Conservation (phyloP, 2,797 vertebrate genomes). For the Amblyraja radiata region DNA sequence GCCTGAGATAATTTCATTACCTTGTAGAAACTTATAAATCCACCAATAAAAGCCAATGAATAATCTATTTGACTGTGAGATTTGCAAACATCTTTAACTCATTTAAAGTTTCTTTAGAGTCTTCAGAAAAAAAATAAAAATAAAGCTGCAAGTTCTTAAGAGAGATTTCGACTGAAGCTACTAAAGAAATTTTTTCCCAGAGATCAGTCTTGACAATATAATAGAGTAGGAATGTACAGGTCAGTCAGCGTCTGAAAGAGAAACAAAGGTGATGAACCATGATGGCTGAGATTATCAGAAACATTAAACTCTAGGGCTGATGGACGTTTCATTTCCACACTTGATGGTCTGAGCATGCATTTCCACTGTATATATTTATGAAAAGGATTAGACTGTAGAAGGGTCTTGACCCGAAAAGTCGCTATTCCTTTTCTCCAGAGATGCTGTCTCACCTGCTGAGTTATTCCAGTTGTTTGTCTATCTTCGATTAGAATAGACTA, state of each 20-base stretch:
- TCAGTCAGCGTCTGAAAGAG: neutral
- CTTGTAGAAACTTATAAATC: neutral
- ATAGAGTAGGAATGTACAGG: neutral
- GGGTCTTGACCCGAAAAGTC: no score
- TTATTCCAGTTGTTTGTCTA: no score
- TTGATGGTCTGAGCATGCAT: neutral
- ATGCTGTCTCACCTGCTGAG: no score
- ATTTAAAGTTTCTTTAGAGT: neutral
- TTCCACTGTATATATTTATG: neutral
- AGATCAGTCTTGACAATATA: neutral
- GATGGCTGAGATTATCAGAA: neutral
- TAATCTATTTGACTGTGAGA: neutral
- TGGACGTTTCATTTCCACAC: neutral
- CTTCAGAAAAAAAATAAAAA: neutral
- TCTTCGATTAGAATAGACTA: no score
- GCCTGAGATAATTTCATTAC: neutral
- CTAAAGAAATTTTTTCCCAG: neutral
- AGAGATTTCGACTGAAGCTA: neutral
- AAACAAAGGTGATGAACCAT: neutral
- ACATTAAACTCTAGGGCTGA: neutral
- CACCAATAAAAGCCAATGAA: neutral
- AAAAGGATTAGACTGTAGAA: neutral
- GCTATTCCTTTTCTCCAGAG: no score
- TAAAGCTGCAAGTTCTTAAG: neutral
- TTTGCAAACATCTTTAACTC: neutral